phyloP scores from a whole-genome alignment of 35 echinoderm and acorn worm genomes.

The Amphiura filiformis region DNA sequence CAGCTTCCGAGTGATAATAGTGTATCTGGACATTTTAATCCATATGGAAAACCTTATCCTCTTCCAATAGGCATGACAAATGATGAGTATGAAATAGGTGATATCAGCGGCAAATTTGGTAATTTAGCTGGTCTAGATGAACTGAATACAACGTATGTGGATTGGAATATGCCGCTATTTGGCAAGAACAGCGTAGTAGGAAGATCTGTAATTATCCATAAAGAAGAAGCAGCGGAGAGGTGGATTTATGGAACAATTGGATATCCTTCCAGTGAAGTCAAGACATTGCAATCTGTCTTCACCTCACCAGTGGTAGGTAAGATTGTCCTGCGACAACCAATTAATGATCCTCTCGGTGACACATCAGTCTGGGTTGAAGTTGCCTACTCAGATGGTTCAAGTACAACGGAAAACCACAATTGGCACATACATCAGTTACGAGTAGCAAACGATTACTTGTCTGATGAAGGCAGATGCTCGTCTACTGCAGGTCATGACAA shows the following conservation, averaged over 20 bases:
- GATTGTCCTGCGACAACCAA: slow-evolving; percentile 72
- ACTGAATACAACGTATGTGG: slow-evolving; percentile 36
- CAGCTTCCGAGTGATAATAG: slow-evolving; percentile 44
- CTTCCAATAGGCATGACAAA: slow-evolving; percentile 31
- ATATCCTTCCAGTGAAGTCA: slow-evolving; percentile 60
- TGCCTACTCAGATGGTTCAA: slow-evolving; percentile 64
- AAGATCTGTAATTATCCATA: slow-evolving; percentile 80
- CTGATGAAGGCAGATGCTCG: slow-evolving; percentile 37
- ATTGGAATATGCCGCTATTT: slow-evolving; percentile 92
- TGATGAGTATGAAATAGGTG: slow-evolving; percentile 87
- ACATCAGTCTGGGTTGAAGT: slow-evolving; percentile 83
- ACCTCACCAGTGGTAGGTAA: slow-evolving; percentile 65
- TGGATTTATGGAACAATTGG: slow-evolving; percentile 81
- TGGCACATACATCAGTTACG: slow-evolving; percentile 80
- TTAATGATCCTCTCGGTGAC: slow-evolving; percentile 71
- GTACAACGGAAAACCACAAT: slow-evolving; percentile 58
- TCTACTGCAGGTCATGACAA: slow-evolving; percentile 75
- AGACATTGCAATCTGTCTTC: slow-evolving; percentile 69
- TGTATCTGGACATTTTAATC: slow-evolving; percentile 82
- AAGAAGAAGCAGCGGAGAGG: slow-evolving; percentile 16
- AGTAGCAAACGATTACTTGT: slow-evolving; percentile 59
- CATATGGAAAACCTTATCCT: slow-evolving; percentile 32
- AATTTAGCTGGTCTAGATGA: slow-evolving; percentile 18
- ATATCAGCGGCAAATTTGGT: slow-evolving; percentile 92
- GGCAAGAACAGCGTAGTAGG: slow-evolving; percentile 82